These are phyloP conservation scores for Puffinus mauretanicus DNA, from an alignment of 2,113 vertebrate species.

Conservation along the genomic window DNA sequence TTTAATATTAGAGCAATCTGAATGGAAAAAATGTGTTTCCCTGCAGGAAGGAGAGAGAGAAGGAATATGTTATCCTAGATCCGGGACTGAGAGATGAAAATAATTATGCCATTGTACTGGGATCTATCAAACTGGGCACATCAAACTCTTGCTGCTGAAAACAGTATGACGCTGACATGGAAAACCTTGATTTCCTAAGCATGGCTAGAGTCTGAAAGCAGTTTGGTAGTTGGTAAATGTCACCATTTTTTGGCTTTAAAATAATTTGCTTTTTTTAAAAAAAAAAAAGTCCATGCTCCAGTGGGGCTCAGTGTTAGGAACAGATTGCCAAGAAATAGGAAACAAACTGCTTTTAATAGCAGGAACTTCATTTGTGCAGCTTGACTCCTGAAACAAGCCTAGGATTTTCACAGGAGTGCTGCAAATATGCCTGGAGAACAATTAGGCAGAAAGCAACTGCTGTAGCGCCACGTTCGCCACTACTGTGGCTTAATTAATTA, in stretches of 20 bases:
- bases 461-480: not conserved
- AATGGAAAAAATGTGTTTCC: not conserved
- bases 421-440: slow-evolving; percentile 3
- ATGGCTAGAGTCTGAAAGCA: not conserved
- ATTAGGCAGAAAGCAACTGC: slow-evolving; percentile 28
- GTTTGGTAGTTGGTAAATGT: not conserved
- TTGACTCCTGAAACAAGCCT: slow-evolving; percentile 16
- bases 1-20: not conserved
- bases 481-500: slow-evolving; percentile 16
- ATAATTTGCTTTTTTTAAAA: not conserved
- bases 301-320: not conserved
- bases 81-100: not conserved
- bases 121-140: not conserved
- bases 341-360: slow-evolving; percentile 33
- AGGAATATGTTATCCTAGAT: not conserved
- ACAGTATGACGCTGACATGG: not conserved
- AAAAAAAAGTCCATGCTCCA: not conserved
- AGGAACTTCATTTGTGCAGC: not conserved
- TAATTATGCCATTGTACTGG: not conserved
- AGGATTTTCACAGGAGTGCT: not conserved
- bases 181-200: not conserved
- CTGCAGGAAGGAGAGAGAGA: not conserved
- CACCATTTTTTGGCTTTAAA: not conserved
- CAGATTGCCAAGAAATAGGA: slow-evolving; percentile 32
- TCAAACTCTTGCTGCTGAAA: not conserved